Evolutionary conservation across 2,888 invertebrate genomes (phyloP), one percentile per base, ranked within the genome.

Genomic region (Serrognathus titanus): DNA sequence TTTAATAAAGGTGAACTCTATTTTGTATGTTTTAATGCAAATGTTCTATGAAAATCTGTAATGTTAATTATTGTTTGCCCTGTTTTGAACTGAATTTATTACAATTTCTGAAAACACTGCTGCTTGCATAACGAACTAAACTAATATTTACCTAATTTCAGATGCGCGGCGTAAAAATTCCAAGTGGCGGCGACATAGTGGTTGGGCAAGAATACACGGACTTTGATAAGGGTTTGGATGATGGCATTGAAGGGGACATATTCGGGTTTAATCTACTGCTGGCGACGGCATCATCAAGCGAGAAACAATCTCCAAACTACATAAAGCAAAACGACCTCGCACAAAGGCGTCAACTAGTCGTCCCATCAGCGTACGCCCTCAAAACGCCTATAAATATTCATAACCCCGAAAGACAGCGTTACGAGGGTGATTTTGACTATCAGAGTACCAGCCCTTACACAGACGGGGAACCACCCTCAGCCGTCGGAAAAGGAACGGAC

Each of bases 141-240:
- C 24, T 31, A 31, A 31, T 31, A 31, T 31, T 31, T 31, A 7
- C 24, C 24, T 24, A 66, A 58, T 83, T 82, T 51, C 78, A 87
- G 87, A 75, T 85, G 46, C 68, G 74, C 41, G 82, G 82, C 1
- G 77, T 79, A 50, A 74, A 80, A 47, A 77, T 88, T 55, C 83
- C 85, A 5, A 79, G 79, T 20, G 81, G 81, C 3, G 87, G 87
- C 7, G 86, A 86, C 65, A 73, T 87, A 5, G 85, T 87, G 7
- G 76, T 88, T n/a, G 88, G 87, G 13, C 87, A 88, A 71, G 87
- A 87, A 64, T 84, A 83, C 63, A 82, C 84, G n/a, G 82, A 84
- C 66, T 82, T 82, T 65, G 84, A 87, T 79, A 83, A 80, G 69
- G 83, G 87, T 40, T 72, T 80, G 37, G 82, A 84, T 58, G 86